These are phyloP conservation scores for Otus scops DNA, from an alignment of 2,797 vertebrate species.

Conservation along the genomic window DNA sequence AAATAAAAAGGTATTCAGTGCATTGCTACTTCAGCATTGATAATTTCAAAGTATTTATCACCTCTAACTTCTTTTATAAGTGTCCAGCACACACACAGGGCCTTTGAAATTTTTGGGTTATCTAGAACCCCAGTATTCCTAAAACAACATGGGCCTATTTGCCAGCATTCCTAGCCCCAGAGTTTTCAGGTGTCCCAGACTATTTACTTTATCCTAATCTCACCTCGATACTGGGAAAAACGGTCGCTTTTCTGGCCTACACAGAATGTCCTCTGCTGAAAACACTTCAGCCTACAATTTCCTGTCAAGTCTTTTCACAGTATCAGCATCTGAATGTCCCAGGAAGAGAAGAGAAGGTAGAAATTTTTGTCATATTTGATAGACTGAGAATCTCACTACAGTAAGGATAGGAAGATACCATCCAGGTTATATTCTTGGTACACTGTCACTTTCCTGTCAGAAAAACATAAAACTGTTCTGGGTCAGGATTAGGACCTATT, in stretches of 20 bases:
- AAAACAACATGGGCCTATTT: not conserved
- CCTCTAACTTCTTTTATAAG: not conserved
- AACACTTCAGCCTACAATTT: not conserved
- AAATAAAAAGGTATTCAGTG: not conserved
- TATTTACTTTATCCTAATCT: not conserved
- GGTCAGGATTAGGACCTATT: not conserved
- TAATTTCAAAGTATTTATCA: not conserved
- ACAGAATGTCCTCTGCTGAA: not conserved
- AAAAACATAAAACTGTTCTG: not conserved
- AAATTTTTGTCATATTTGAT: not conserved
- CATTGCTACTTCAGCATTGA: not conserved
- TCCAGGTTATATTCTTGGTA: not conserved
- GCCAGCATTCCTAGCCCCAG: not conserved
- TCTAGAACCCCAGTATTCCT: not conserved
- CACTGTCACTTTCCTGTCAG: not conserved
- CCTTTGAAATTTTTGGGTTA: not conserved
- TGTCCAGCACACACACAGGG: not conserved
- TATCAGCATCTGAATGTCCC: not conserved
- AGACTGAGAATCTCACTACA: not conserved
- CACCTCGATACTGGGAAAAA: not conserved
- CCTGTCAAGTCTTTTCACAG: not conserved
- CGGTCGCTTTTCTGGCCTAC: rapidly evolving
- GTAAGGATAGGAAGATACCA: not conserved
- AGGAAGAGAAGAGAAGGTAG: not conserved
- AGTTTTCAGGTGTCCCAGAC: not conserved